Base-by-base conservation (phyloP, 2,113 vertebrate species). In the Salminus brasiliensis region DNA sequence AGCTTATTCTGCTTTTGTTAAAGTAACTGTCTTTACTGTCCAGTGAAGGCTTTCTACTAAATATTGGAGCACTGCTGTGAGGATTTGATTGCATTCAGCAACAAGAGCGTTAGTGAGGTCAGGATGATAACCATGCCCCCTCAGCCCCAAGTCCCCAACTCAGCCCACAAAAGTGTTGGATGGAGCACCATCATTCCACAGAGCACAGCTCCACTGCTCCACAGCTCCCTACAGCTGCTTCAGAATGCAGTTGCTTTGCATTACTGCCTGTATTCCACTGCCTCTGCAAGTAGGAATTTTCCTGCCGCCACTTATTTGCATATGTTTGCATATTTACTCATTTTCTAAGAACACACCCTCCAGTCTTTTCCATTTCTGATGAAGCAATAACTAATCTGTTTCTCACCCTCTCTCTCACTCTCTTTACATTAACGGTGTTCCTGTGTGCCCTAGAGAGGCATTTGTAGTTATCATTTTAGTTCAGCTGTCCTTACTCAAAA, bases 241-340 rank as follows among this genome's bases (percentile, higher is more conserved):
- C n/a, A n/a, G n/a, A n/a, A n/a, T n/a, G n/a, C n/a, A n/a, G 30
- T 60, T 30, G 57, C 30, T 60, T 10, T 60, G 57, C 25, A 60
- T 60, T 60, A 60, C 15, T 16, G 60, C 60, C 34, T 18, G 18
- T 29, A 34, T 32, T 63, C 30, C 30, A 18, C 15, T 63, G 30
- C 60, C 18, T 63, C 60, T 63, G 16, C 60, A 63, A 63, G 34
- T 63, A 63, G 16, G 60, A 63, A 18, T 34, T 16, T 63, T 62
- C 16, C 11, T 63, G 32, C 60, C 30, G 21, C 30, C 30, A 21
- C 25, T 32, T 62, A 62, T 62, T 59, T 62, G 59, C 60, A 63
- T 63, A 63, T 63, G 15, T 63, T 63, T 30, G 29, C 60, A 63
- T 63, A 63, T 63, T 63, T 63, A 63, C 60, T 63, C 60, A 32